Evolutionary conservation across 2,113 vertebrate genomes (phyloP), one percentile per base, ranked within the genome.

Genomic region (Anseranas semipalmata): DNA sequence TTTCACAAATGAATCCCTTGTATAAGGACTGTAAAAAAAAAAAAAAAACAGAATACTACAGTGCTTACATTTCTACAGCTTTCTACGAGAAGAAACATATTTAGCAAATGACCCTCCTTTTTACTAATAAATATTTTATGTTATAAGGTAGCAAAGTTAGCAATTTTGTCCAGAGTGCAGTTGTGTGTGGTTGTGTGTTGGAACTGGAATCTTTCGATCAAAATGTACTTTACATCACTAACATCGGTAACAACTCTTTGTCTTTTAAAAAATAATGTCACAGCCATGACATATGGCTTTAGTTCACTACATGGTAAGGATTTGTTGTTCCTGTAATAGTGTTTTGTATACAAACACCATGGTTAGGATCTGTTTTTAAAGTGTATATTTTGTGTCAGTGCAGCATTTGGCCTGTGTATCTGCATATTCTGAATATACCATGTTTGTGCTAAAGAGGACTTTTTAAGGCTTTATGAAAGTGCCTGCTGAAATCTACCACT

Each of bases 321-420:
- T 85, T 67, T 72, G 18, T 50, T 93, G 12, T 77, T 35, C 58
- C 86, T 68, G 20, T 85, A 75, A 2, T 84, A 84, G 32, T 89
- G 83, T 67, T 94, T 89, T 85, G 37, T 89, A 85, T n/a, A 87
- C 77, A 89, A 95, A 75, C 74, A 66, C 35, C 70, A 79, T 52
- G 46, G 71, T 85, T 87, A 91, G 73, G 91, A 91, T 81, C 80
- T 87, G 48, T 3, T 96, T 91, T 82, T 72, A 72, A 45, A n/a
- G 21, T 60, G 66, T 86, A 11, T 55, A 12, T 92, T 87, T 89
- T 87, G 63, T 60, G 66, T 68, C 60, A 85, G 20, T 35, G 22
- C 70, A 92, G 58, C 39, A 75, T 46, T 90, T 88, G 24, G 18
- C 62, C 50, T 55, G 32, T 77, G n/a, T 58, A 68, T 39, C 53